These are phyloP conservation scores for Platanista minor DNA, from an alignment of 2,113 vertebrate species.

Conservation along the genomic window DNA sequence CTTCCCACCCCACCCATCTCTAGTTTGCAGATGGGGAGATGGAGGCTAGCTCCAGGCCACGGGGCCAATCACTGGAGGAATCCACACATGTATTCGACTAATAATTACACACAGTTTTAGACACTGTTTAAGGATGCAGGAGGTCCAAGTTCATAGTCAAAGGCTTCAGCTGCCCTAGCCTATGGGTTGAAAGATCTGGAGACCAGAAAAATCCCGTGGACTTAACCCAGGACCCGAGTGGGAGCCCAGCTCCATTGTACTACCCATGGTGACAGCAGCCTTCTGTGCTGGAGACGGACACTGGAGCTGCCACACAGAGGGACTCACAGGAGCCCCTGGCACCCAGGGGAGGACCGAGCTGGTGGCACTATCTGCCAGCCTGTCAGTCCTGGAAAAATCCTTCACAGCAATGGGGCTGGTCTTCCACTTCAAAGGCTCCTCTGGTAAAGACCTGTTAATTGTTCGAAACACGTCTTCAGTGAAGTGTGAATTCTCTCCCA, in stretches of 20 bases:
- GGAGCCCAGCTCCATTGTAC: background rate
- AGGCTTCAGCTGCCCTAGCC: background rate
- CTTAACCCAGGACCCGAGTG: no score
- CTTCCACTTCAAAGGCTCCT: slow-evolving; percentile 63
- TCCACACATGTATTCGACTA: background rate
- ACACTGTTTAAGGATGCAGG: background rate
- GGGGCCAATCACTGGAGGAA: background rate
- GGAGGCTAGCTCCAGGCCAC: background rate
- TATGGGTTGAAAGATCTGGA: background rate
- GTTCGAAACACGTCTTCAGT: slow-evolving; percentile 66
- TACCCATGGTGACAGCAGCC: fast-evolving
- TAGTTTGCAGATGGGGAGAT: background rate
- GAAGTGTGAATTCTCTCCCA: slow-evolving; percentile 67
- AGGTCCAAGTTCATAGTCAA: background rate
- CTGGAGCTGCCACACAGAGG: background rate
- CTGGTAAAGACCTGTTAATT: slow-evolving; percentile 70
- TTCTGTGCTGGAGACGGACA: background rate
- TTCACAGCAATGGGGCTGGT: slow-evolving; percentile 52
- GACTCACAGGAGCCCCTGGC: background rate
- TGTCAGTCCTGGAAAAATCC: slow-evolving; percentile 57
- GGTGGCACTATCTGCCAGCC: slow-evolving; percentile 20
- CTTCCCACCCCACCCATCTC: background rate
- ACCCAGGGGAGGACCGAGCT: background rate
- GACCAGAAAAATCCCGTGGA: background rate
- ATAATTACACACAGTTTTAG: background rate